These are phyloP conservation scores for Hippopotamyrus pictus DNA, from an alignment of 2,797 vertebrate species.

Conservation along the genomic window DNA sequence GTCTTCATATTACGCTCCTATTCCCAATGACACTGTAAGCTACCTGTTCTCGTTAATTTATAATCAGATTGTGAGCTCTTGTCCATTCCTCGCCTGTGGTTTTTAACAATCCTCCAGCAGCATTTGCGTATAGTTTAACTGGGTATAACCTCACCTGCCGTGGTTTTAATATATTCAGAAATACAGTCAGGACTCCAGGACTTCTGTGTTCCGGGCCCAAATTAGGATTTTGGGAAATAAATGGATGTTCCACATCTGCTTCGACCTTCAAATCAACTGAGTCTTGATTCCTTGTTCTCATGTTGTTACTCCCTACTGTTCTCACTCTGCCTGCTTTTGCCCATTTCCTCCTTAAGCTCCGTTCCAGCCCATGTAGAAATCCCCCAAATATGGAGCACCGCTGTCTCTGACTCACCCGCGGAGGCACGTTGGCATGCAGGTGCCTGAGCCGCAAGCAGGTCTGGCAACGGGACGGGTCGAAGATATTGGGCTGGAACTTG, in stretches of 20 bases:
- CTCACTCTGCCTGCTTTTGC: neutral
- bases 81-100: neutral
- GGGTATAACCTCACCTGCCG: neutral
- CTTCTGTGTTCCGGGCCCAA: neutral
- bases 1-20: constrained; percentile 43
- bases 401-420: constrained; percentile 31
- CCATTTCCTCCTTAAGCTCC: neutral
- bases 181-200: neutral
- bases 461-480: constrained; percentile 73
- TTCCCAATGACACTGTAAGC: constrained; percentile 50
- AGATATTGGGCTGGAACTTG: constrained; percentile 74
- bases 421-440: constrained; percentile 50
- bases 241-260: neutral
- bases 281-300: neutral
- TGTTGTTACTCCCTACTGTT: neutral
- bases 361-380: neutral
- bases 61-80: constrained; percentile 42
- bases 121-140: neutral
- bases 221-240: neutral
- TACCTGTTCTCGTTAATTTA: constrained; percentile 58
- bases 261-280: neutral
- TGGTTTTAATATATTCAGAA: neutral
- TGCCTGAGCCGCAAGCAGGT: constrained; percentile 69
- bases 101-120: neutral
- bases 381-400: neutral